Evolutionary conservation across 2,797 vertebrate species (phyloP).

Genomic region (Tauraco hartlaubi): DNA sequence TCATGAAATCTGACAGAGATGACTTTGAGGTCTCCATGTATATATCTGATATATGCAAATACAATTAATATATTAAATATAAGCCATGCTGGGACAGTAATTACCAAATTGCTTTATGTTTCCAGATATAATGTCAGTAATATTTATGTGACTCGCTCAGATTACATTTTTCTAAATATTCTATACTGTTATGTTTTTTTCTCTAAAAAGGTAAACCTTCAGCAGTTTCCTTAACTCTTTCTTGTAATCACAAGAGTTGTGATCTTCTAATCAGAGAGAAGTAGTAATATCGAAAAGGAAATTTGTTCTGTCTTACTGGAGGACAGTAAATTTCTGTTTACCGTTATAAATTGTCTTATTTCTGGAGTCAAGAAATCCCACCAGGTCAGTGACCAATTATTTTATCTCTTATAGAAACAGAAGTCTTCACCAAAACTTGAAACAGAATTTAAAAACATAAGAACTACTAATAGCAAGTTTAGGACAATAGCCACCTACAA

Average conservation of each 20-base stretch:
- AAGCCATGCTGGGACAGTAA: neutral
- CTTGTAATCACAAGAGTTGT: neutral
- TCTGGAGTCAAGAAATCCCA: neutral
- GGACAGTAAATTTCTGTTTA: neutral
- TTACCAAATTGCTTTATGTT: neutral
- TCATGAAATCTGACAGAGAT: conserved; percentile 40
- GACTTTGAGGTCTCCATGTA: neutral
- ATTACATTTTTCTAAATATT: neutral
- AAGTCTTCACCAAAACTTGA: neutral
- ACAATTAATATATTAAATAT: conserved; percentile 6
- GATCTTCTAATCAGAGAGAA: neutral
- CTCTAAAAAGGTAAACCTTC: neutral
- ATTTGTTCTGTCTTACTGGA: neutral
- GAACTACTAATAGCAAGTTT: neutral
- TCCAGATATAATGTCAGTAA: neutral
- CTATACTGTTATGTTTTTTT: neutral
- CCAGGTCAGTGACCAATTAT: neutral
- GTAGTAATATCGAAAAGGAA: neutral
- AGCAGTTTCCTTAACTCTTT: neutral
- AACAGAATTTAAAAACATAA: neutral
- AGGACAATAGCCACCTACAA: neutral
- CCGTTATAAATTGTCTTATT: neutral
- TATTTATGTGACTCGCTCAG: neutral
- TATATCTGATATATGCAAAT: conserved; percentile 2
- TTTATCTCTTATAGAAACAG: neutral